Evolutionary conservation across 2,113 vertebrate genomes (phyloP).

Genomic region (Brienomyrus brachyistius): DNA sequence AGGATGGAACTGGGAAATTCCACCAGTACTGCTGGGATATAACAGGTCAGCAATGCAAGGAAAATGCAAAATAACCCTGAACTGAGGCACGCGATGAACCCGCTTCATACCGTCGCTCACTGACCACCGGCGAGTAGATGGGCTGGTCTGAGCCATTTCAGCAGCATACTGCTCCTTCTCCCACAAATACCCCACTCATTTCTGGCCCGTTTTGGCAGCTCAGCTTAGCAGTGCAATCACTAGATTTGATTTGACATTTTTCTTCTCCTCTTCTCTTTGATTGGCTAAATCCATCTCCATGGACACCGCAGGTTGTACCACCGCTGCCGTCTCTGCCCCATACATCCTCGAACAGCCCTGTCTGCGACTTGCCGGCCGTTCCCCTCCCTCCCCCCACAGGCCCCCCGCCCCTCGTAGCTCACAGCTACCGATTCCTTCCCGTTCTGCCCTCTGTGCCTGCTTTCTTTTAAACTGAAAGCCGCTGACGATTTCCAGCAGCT

Average conservation of each 20-base stretch:
- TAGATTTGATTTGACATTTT: background rate
- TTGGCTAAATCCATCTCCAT: background rate
- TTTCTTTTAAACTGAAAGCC: constrained; percentile 20
- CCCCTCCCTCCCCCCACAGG: background rate
- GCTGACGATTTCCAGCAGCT: constrained; percentile 25
- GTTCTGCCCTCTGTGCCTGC: background rate
- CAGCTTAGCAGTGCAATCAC: background rate
- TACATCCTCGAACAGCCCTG: background rate
- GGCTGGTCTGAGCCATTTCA: background rate
- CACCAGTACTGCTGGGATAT: background rate
- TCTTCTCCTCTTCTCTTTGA: background rate
- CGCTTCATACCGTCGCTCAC: background rate
- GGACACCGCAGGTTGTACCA: background rate
- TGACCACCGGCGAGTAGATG: background rate
- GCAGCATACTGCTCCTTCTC: background rate
- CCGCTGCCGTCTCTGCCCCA: background rate
- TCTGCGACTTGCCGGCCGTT: background rate
- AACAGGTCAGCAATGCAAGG: background rate
- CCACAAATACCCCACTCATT: background rate
- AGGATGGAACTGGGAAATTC: background rate
- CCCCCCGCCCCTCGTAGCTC: background rate
- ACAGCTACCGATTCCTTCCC: constrained; percentile 17
- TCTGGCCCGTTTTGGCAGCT: background rate
- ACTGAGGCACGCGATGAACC: background rate
- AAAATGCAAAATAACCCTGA: background rate